Evolutionary conservation across 2,113 vertebrate species (phyloP).

Genomic region (Ploceus nigricollis): DNA sequence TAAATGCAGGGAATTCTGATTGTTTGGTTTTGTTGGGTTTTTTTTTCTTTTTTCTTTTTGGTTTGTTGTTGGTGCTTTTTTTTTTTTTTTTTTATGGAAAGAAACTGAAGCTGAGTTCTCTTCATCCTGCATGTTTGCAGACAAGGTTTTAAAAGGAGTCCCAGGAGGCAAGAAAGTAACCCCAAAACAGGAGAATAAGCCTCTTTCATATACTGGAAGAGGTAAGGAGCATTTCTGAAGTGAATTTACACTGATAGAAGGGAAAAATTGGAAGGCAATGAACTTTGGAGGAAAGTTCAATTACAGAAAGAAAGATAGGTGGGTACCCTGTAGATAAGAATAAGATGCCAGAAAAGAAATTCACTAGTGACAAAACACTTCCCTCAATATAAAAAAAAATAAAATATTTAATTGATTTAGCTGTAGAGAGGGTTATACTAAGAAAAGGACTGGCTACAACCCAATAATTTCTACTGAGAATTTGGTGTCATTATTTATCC

Average conservation of each 20-base stretch:
- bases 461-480: background rate
- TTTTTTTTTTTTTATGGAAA: background rate
- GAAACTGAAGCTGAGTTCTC: background rate
- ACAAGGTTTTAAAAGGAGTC: background rate
- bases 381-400: background rate
- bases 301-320: background rate
- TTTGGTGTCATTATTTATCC: background rate
- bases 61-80: background rate
- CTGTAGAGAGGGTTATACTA: background rate
- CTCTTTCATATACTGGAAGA: background rate
- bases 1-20: background rate
- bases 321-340: background rate
- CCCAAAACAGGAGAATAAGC: background rate
- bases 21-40: background rate
- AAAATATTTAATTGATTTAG: background rate
- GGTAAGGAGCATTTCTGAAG: background rate
- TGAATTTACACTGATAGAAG: background rate
- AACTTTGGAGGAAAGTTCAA: background rate
- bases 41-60: too few relatives aligned
- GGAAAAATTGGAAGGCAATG: background rate
- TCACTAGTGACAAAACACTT: background rate
- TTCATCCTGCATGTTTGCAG: background rate
- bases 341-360: background rate
- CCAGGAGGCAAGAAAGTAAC: background rate
- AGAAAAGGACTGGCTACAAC: background rate